Percentiles rank a stretch among this genome's conserved stretches.
Evolutionary conservation across 2,113 vertebrate genomes (phyloP).

Genomic region (Sphaerodactylus townsendi): DNA sequence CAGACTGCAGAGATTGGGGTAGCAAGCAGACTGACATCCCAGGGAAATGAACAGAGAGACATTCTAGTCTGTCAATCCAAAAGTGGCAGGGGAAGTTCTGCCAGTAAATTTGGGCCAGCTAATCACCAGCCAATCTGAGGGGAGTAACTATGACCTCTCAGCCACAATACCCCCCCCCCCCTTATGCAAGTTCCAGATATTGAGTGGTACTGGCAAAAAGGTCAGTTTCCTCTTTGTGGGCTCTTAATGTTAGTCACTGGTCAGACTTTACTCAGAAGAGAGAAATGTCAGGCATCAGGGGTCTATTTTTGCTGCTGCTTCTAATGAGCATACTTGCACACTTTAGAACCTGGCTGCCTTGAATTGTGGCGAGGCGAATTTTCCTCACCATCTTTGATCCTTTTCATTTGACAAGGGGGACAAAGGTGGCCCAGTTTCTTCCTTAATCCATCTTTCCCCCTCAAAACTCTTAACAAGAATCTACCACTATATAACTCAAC

Average conservation of each 20-base stretch:
- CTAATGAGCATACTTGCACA: background rate
- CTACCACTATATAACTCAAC: too few species aligned
- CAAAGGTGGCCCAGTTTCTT: too few species aligned
- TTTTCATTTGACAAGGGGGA: background rate
- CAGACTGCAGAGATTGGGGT: slow-evolving; percentile 37
- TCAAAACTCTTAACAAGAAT: too few species aligned
- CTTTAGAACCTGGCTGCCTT: background rate
- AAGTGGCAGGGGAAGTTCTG: slow-evolving; percentile 41
- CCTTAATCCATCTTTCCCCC: too few species aligned
- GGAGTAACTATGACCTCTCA: slow-evolving; percentile 38
- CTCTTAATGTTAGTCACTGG: background rate
- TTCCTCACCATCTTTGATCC: background rate
- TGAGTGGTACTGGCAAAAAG: slow-evolving; percentile 7
- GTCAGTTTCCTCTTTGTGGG: slow-evolving; percentile 11
- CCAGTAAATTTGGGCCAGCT: slow-evolving; percentile 47
- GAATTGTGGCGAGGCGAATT: background rate
- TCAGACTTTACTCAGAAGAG: background rate
- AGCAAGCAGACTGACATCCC: slow-evolving; percentile 62
- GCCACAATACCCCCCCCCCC: background rate
- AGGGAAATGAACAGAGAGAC: slow-evolving; percentile 33
- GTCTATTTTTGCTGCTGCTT: background rate
- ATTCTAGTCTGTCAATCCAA: slow-evolving; percentile 52
- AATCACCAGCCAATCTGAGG: slow-evolving; percentile 25
- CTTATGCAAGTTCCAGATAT: slow-evolving; percentile 36
- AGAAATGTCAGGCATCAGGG: background rate